Conservation (phyloP, 2,113 vertebrate species). For the Pomatorhinus ruficollis region DNA sequence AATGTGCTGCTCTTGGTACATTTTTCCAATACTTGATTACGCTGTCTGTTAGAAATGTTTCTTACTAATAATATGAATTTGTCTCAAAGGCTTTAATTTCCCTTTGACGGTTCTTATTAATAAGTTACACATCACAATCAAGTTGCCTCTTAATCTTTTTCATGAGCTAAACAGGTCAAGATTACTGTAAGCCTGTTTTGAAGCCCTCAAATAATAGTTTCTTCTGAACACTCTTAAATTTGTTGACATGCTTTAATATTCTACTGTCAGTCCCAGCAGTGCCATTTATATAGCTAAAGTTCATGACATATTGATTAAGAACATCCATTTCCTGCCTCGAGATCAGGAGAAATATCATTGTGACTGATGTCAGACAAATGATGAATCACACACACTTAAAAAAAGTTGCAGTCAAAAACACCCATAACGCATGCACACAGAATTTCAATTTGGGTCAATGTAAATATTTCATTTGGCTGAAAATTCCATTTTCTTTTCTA, state of each 20-base stretch:
- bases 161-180: not conserved
- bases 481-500: not conserved
- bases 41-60: not conserved
- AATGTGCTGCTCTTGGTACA: not conserved
- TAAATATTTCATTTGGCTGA: not conserved
- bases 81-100: not conserved
- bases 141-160: not conserved
- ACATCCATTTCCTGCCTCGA: slow-evolving; percentile 1
- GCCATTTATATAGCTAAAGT: slow-evolving; percentile 28
- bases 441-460: not conserved
- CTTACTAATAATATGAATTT: not conserved
- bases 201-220: not conserved
- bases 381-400: not conserved
- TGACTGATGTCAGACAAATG: slow-evolving; percentile 3
- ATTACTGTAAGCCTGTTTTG: not conserved
- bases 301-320: slow-evolving; percentile 51
- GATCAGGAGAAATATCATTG: not conserved
- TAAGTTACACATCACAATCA: not conserved
- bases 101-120: not conserved
- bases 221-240: not conserved
- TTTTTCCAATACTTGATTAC: not conserved
- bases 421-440: not conserved
- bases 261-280: not conserved
- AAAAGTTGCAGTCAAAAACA: not conserved
- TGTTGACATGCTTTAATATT: slow-evolving; percentile 37